Base-by-base conservation (phyloP, 1,140 invertebrate genomes). In the Glossosoma conforme region DNA sequence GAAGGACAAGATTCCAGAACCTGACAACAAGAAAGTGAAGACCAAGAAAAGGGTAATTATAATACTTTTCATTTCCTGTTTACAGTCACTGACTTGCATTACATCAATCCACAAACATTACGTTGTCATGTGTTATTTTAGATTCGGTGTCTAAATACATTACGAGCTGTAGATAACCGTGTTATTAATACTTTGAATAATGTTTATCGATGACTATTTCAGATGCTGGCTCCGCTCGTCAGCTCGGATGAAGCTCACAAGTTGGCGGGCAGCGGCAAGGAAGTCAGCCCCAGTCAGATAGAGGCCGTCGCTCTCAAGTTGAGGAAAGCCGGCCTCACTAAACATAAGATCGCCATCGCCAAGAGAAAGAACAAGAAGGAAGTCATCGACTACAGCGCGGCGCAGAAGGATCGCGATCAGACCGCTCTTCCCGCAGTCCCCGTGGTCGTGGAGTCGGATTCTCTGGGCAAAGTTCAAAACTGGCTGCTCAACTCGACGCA, bases 381-480 rank as follows among this genome's bases (percentile, higher is more conserved):
- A 66, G 84, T 87, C 1, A 88, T 90, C 44, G 85, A 89, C 62
- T 89, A 90, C 57, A 86, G 83, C 46, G 77, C 77, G 0, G 72
- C 77, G 28, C 82, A 84, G 56, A 72, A 80, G 38, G 81, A 84
- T 49, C 41, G 40, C 8, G 51, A 58, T 1, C 46, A 36, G 41
- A 33, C 69, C 62, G 18, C 61, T 62, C 2, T 63, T 65, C 0
- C 68, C 66, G 38, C 8, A 73, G 58, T 46, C 17, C 45, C 49
- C 3, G 45, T 58, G n/a, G 52, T 58, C 3, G 48, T 45, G 18
- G 74, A 78, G 62, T 75, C 79, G 0, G 87, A 87, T 67, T 85
- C 87, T 0, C 77, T 89, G 38, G 85, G 83, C 17, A 90, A 90
- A 68, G 88, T 91, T 3, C 82, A 87, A 48, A 88, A 86, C 49